These are phyloP conservation scores for Pipra filicauda DNA, from an alignment of 2,113 vertebrate species.

Conservation along the genomic window DNA sequence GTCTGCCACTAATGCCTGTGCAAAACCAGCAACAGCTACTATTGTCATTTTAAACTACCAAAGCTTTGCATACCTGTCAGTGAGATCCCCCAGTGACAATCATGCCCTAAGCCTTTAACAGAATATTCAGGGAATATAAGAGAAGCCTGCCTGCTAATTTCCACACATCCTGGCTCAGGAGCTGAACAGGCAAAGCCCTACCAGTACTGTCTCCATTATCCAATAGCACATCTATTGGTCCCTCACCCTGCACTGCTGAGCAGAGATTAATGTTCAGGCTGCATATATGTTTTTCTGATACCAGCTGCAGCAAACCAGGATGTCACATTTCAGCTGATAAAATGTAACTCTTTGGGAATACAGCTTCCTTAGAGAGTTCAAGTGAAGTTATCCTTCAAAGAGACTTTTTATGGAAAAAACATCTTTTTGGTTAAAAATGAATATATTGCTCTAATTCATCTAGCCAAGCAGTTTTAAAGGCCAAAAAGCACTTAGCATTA, in stretches of 20 bases:
- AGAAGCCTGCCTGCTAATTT: background rate
- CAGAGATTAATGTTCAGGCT: background rate
- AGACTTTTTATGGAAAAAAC: background rate
- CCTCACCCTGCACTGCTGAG: background rate
- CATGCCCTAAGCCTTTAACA: background rate
- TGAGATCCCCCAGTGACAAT: background rate
- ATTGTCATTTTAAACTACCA: background rate
- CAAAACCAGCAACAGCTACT: background rate
- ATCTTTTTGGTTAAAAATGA: background rate
- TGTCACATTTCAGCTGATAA: background rate
- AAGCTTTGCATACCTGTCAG: background rate
- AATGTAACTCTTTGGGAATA: background rate
- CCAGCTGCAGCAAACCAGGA: background rate
- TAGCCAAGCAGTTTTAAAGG: background rate
- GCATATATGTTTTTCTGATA: background rate
- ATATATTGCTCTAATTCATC: background rate
- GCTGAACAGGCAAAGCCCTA: background rate
- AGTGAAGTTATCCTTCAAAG: background rate
- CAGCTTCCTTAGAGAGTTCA: background rate
- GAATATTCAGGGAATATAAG: rapidly evolving
- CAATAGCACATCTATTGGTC: background rate
- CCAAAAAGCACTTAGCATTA: slow-evolving; percentile 8
- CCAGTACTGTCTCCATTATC: background rate
- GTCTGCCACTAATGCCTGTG: background rate
- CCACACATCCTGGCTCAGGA: background rate